Evolutionary conservation across 2,888 invertebrate species (phyloP).

Genomic region (Allolobophora icterica): DNA sequence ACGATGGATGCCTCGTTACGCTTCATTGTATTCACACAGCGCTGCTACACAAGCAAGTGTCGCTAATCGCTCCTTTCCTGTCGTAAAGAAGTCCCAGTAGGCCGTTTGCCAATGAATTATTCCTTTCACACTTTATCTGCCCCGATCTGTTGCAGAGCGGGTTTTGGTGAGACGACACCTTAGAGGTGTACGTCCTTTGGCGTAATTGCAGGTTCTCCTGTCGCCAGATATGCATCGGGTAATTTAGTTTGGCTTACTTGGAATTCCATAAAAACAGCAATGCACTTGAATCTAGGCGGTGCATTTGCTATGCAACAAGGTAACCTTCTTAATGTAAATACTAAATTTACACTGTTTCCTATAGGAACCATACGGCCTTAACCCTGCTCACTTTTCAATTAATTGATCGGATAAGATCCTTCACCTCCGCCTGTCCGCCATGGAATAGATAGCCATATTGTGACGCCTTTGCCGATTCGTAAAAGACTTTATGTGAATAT

Average conservation of each 20-base stretch:
- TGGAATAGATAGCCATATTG: too few species aligned
- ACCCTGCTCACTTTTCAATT: too few species aligned
- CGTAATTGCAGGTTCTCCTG: background rate
- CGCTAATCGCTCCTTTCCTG: background rate
- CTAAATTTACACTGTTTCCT: too few species aligned
- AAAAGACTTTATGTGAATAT: too few species aligned
- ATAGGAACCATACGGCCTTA: too few species aligned
- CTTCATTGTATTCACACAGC: background rate
- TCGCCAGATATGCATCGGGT: too few species aligned
- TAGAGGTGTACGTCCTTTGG: background rate
- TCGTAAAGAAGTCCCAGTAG: background rate
- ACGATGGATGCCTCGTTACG: too few species aligned
- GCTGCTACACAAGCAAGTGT: background rate
- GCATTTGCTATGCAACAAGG: background rate
- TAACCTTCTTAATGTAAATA: background rate
- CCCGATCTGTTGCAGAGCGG: background rate
- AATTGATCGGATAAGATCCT: too few species aligned
- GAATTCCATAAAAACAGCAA: background rate
- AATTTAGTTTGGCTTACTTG: background rate
- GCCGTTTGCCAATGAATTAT: background rate
- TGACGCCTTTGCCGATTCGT: too few species aligned
- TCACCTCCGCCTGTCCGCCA: too few species aligned
- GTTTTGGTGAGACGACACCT: background rate
- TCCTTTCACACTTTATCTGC: background rate
- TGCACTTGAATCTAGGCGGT: background rate